A percentile compares a stretch with the other conserved stretches of the same genome.
Evolutionary conservation across 2,113 vertebrate species (phyloP).

Genomic region (Silurus asotus): DNA sequence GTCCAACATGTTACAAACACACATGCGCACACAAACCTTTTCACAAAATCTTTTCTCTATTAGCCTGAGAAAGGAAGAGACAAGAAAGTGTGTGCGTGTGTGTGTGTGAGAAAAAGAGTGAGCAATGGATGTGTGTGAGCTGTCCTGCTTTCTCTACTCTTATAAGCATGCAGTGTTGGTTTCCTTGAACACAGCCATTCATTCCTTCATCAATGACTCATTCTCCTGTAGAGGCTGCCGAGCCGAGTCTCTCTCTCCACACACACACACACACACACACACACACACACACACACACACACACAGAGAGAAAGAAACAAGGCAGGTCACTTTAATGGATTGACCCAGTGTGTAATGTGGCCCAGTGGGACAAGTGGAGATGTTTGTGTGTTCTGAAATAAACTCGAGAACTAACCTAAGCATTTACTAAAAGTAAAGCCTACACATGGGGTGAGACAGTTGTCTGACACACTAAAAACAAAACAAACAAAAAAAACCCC

Average conservation of each 20-base stretch:
- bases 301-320: background rate
- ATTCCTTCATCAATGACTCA: constrained; percentile 47
- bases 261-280: background rate
- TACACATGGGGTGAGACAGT: background rate
- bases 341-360: background rate
- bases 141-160: constrained; percentile 32
- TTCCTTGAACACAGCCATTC: constrained; percentile 54
- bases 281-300: background rate
- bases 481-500: background rate
- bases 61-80: background rate
- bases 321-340: background rate
- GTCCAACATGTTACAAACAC: background rate
- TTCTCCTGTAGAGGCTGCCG: constrained; percentile 29
- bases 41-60: background rate
- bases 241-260: constrained; percentile 43
- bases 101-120: background rate
- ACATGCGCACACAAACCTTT: too few species aligned
- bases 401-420: background rate
- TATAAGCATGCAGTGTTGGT: constrained; percentile 60
- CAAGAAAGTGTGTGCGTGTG: background rate
- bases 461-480: too few species aligned
- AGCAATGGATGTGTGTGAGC: constrained; percentile 43
- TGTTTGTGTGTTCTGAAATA: background rate
- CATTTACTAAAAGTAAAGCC: background rate
- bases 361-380: background rate